Conservation (phyloP, 2,113 vertebrate genomes). For the Scolopax mira region DNA sequence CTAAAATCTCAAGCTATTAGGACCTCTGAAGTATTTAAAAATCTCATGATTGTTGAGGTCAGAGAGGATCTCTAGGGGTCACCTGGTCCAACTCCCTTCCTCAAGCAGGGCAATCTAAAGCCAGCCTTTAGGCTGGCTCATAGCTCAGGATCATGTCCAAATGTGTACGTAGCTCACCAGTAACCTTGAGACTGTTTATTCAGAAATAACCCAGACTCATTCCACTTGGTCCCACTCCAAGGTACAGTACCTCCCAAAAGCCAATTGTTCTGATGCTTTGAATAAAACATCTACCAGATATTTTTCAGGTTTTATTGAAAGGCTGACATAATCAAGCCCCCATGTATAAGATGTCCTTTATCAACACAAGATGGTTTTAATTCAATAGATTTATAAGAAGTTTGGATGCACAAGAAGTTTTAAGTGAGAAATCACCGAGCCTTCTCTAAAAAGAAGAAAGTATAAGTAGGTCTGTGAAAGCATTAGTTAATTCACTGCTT, state of each 20-base stretch:
- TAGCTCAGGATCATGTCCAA: not conserved
- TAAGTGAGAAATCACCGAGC: not conserved
- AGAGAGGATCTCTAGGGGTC: not conserved
- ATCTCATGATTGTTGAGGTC: not conserved
- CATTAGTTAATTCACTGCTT: not conserved
- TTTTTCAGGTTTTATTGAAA: not conserved
- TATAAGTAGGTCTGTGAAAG: not conserved
- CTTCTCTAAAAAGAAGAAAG: not conserved
- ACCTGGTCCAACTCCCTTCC: not conserved
- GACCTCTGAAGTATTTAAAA: not conserved
- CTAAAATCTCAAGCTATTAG: not conserved
- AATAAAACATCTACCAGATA: not conserved
- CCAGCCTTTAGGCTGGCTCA: too few species aligned
- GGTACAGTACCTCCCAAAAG: not conserved
- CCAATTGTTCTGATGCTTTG: not conserved
- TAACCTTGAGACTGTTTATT: not conserved
- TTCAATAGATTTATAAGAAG: not conserved
- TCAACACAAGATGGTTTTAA: not conserved
- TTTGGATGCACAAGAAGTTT: not conserved
- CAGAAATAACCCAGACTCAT: not conserved
- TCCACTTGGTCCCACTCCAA: not conserved
- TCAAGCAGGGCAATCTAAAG: not conserved
- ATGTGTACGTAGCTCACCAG: accelerated
- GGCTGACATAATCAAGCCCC: not conserved
- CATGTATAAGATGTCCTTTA: not conserved